These are phyloP conservation scores for Desmophyllum pertusum DNA, from an alignment of 92 coral and sea anemone genomes.

Conservation along the genomic window DNA sequence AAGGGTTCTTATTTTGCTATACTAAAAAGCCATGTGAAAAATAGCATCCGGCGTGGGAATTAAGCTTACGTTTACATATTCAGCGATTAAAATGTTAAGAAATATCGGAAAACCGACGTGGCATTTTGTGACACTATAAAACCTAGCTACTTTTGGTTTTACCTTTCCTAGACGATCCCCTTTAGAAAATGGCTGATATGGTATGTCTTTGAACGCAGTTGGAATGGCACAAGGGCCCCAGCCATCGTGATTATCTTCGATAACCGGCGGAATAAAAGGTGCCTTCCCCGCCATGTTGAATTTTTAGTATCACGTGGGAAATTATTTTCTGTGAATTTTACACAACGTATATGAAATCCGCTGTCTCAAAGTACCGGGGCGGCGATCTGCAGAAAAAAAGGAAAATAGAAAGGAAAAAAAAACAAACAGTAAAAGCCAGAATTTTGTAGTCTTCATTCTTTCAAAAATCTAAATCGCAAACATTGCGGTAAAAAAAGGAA, in stretches of 20 bases:
- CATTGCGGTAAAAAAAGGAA: too few species aligned
- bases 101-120: conserved; percentile 11
- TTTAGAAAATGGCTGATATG: conserved; percentile 98
- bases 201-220: conserved; percentile 95
- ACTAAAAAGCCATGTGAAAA: not conserved
- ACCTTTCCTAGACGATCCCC: conserved; percentile 99
- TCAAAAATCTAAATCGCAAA: too few species aligned
- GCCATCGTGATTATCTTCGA: conserved; percentile 97
- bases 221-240: conserved; percentile 99
- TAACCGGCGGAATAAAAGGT: conserved; percentile 89
- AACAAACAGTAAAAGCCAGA: too few species aligned
- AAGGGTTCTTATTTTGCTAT: not conserved
- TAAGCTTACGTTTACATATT: not conserved
- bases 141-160: not conserved
- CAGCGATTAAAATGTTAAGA: not conserved
- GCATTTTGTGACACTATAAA: not conserved
- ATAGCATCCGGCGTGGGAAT: not conserved
- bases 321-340: not conserved
- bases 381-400: too few species aligned
- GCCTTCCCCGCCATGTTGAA: conserved; percentile 75
- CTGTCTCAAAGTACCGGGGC: conserved; percentile 18
- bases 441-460: too few species aligned
- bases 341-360: not conserved
- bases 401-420: too few species aligned
- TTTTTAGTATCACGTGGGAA: conserved; percentile 32